Base-by-base conservation (phyloP, 2,113 vertebrate genomes). In the Lanius collurio region DNA sequence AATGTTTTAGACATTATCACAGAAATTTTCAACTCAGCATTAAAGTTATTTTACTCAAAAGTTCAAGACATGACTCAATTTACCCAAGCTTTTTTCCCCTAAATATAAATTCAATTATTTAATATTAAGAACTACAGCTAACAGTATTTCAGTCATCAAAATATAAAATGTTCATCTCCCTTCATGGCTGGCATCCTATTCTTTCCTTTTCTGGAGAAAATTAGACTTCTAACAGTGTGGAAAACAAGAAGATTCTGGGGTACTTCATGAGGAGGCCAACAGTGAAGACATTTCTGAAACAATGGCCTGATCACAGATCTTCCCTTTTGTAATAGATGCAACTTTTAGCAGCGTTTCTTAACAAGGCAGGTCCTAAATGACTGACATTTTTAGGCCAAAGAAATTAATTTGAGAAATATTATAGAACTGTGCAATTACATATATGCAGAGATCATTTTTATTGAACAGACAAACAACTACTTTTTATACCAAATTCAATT, bases 91-190 rank as follows among this genome's bases (percentile, higher is more conserved):
- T 83, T 71, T 83, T 82, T 70, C 27, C 5, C 16, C 8, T 73
- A 83, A 59, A 47, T 35, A 79, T 37, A 64, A 85, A 75, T 67
- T 26, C 2, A 49, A 22, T 33, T 0, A 76, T 64, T 76, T 65
- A 70, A 39, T 52, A 83, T 26, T 79, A 44, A 87, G 35, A 84
- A n/a, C 19, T 64, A 59, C 13, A 80, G 13, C 13, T 35, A 83
- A 27, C 15, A 63, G 23, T 37, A 41, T 17, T 65, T 83, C 49
- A 70, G 33, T 22, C 8, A 42, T 15, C 42, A 22, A 8, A 82
- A 63, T 27, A 83, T 1, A 63, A 47, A 79, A 63, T 0, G 1
- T 37, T 2, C 9, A 37, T n/a, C 8, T 70, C 15, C 21, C 80
- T 26, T 76, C 13, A 47, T 3, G 30, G 16, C 6, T 64, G 13